phyloP scores from a whole-genome alignment of 2,888 invertebrate species.

The Chloromyia formosa region DNA sequence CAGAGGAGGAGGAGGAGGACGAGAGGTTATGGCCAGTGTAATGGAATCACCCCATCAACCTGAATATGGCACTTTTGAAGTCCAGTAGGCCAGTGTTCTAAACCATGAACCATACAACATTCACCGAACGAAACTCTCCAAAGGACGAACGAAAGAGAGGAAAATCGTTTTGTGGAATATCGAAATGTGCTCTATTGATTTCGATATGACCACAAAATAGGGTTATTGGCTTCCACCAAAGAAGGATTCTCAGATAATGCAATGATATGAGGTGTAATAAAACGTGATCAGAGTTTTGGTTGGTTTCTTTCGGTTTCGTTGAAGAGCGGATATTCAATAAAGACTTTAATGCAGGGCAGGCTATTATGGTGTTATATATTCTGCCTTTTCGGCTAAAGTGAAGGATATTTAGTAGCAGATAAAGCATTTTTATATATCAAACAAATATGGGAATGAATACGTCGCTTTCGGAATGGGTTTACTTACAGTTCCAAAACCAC shows the following conservation, averaged over 20 bases:
- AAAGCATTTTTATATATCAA: too few relatives aligned
- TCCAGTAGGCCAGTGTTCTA: constrained; percentile 8
- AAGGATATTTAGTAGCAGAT: not conserved
- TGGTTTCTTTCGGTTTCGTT: not conserved
- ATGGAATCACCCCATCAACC: not conserved
- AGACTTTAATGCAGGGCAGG: not conserved
- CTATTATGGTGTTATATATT: not conserved
- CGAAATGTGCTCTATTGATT: constrained; percentile 40
- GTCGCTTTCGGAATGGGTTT: too few relatives aligned
- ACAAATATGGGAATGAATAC: too few relatives aligned
- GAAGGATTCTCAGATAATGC: constrained; percentile 42
- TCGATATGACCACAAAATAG: constrained; percentile 42
- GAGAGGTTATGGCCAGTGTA: too few relatives aligned
- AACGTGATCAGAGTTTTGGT: constrained; percentile 37
- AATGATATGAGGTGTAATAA: constrained; percentile 37
- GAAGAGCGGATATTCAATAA: not conserved
- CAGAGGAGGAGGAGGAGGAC: not conserved
- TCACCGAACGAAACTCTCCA: too few relatives aligned
- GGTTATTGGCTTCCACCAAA: constrained; percentile 19
- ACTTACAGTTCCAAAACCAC: too few relatives aligned
- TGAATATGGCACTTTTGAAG: not conserved
- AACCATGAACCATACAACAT: not conserved
- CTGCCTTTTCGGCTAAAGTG: not conserved
- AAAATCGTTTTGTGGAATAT: constrained; percentile 28
- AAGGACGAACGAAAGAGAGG: not conserved